These are phyloP conservation scores for Arctocebus calabarensis DNA, from an alignment of 2,797 vertebrate species.

Conservation along the genomic window DNA sequence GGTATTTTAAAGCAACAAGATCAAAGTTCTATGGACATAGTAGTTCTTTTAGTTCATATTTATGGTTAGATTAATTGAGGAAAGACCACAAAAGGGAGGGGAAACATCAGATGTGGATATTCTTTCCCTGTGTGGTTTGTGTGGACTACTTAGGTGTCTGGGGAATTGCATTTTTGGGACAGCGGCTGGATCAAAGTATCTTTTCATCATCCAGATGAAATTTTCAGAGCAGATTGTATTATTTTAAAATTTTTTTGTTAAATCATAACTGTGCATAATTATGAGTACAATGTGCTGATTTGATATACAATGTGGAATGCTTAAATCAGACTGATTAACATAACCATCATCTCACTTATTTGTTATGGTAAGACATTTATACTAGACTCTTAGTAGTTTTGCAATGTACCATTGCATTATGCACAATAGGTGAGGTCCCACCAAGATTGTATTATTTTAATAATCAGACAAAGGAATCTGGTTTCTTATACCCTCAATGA, in stretches of 20 bases:
- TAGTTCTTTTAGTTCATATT: neutral
- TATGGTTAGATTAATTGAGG: neutral
- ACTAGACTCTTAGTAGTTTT: no score
- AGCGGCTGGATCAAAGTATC: neutral
- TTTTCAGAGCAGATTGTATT: slow-evolving; percentile 22
- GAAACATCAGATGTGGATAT: neutral
- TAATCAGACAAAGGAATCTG: no score
- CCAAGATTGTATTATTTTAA: no score
- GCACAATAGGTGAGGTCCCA: no score
- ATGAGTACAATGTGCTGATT: no score
- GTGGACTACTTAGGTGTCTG: neutral
- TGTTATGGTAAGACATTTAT: no score
- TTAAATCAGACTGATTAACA: no score
- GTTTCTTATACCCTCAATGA: no score
- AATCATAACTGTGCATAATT: no score
- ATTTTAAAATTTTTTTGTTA: neutral
- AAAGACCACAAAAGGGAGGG: neutral
- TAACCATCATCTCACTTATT: no score
- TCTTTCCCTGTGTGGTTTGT: neutral
- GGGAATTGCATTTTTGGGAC: slow-evolving; percentile 22
- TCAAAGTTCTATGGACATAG: neutral
- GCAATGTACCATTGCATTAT: no score
- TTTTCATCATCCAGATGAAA: slow-evolving; percentile 5
- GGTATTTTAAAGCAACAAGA: neutral
- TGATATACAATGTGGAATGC: no score